Evolutionary conservation across 2,797 vertebrate genomes (phyloP).

Genomic region (Microctenopoma stevenorrisi): DNA sequence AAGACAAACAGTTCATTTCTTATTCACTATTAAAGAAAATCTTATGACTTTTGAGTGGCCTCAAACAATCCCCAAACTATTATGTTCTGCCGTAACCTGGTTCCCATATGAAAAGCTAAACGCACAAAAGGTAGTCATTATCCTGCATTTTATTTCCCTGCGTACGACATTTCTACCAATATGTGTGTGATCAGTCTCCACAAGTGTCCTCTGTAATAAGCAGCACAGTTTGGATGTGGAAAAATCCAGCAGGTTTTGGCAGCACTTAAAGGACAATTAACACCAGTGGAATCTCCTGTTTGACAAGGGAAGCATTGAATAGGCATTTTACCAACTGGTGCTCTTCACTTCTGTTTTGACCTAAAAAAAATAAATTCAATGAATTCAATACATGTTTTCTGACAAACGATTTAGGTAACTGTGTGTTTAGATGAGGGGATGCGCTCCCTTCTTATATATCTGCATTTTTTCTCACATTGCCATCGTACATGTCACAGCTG

Average conservation of each 20-base stretch:
- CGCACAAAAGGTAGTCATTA: neutral
- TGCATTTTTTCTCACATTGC: slow-evolving; percentile 11
- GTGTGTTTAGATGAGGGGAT: neutral
- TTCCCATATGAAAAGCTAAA: neutral
- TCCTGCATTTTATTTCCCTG: neutral
- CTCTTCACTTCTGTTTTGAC: neutral
- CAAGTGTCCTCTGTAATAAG: slow-evolving; percentile 26
- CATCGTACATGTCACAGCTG: slow-evolving; percentile 9
- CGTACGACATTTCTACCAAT: neutral
- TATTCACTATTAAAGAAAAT: neutral
- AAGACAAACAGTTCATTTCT: neutral
- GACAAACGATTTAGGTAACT: neutral
- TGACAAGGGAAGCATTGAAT: slow-evolving; percentile 58
- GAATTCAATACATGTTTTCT: neutral
- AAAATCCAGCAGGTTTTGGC: slow-evolving; percentile 55
- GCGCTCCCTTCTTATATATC: neutral
- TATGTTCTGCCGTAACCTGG: neutral
- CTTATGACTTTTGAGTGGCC: neutral
- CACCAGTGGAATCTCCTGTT: slow-evolving; percentile 54
- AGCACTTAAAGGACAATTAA: slow-evolving; percentile 58
- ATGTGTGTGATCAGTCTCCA: slow-evolving; percentile 29
- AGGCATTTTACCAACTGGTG: slow-evolving; percentile 23
- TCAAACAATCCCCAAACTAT: neutral
- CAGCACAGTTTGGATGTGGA: slow-evolving; percentile 33
- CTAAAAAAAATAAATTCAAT: neutral